A percentile compares a stretch with the other conserved stretches of the same genome.
phyloP scores from a whole-genome alignment of 2,888 invertebrate species.

The Pinctada fucata region DNA sequence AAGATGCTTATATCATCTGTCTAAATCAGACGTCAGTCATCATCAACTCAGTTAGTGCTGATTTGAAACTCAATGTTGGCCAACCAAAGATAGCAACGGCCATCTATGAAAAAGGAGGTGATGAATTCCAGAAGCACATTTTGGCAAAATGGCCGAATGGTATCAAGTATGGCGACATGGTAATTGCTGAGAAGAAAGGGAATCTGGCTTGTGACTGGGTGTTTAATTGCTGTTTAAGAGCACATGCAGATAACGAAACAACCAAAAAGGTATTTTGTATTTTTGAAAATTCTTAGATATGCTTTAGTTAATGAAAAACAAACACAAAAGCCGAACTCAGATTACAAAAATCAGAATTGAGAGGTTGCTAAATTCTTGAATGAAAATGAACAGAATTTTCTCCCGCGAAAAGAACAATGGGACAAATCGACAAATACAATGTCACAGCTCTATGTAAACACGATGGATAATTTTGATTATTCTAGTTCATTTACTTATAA shows the following conservation, averaged over 20 bases:
- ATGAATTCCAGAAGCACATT: background rate
- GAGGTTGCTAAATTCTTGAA: no score
- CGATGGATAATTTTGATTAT: no score
- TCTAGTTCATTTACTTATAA: no score
- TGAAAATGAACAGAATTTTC: no score
- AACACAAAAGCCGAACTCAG: no score
- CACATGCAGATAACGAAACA: background rate
- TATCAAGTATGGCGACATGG: background rate
- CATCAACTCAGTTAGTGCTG: background rate
- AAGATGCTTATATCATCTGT: background rate
- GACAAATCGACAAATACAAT: no score
- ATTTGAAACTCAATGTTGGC: background rate
- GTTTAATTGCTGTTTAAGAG: background rate
- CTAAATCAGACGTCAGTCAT: background rate
- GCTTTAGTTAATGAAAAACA: no score
- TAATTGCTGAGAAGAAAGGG: background rate
- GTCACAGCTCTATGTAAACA: no score
- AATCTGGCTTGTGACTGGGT: background rate
- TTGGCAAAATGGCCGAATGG: background rate
- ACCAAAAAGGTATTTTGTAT: no score
- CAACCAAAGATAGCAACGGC: constrained; percentile 8
- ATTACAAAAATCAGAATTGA: no score
- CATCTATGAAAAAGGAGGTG: background rate
- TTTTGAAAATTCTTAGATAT: no score
- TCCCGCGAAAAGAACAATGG: no score